phyloP scores from a whole-genome alignment of 2,797 vertebrate species.

The Meda fulgida region DNA sequence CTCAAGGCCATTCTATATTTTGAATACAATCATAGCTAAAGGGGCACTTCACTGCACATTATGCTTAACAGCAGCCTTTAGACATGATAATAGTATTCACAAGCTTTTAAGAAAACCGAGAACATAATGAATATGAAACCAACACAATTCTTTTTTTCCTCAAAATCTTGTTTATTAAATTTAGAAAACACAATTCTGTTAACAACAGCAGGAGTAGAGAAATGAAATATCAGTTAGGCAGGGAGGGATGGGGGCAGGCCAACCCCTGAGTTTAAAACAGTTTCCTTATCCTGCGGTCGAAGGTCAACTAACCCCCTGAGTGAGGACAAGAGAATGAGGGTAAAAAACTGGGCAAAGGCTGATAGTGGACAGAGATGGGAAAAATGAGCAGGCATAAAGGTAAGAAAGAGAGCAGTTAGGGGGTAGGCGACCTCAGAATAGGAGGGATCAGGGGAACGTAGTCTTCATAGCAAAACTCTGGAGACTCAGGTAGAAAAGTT shows the following conservation, averaged over 20 bases:
- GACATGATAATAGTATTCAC: background rate
- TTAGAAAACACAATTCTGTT: constrained; percentile 85
- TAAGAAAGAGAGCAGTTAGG: background rate
- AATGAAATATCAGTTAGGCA: constrained; percentile 71
- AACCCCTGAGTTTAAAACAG: constrained; percentile 82
- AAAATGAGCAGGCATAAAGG: constrained; percentile 24
- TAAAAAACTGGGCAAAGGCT: constrained; percentile 6
- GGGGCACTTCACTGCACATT: background rate
- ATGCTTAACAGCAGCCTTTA: background rate
- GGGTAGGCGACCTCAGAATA: constrained; percentile 28
- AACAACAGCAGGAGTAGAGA: constrained; percentile 79
- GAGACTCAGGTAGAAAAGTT: constrained; percentile 85
- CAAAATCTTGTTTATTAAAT: constrained; percentile 86
- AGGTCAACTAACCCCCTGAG: constrained; percentile 54
- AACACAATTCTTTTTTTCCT: constrained; percentile 62
- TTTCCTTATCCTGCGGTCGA: constrained; percentile 65
- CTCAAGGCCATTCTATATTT: background rate
- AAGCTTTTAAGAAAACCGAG: background rate
- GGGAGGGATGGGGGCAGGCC: constrained; percentile 72
- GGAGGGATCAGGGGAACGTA: constrained; percentile 29
- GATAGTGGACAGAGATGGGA: constrained; percentile 6
- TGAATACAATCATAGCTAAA: background rate
- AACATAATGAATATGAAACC: background rate
- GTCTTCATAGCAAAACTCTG: constrained; percentile 72
- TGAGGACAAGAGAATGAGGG: constrained; percentile 2